These are phyloP conservation scores for Pantelozetes paolii DNA, from an alignment of 2,888 invertebrate genomes.

Conservation along the genomic window DNA sequence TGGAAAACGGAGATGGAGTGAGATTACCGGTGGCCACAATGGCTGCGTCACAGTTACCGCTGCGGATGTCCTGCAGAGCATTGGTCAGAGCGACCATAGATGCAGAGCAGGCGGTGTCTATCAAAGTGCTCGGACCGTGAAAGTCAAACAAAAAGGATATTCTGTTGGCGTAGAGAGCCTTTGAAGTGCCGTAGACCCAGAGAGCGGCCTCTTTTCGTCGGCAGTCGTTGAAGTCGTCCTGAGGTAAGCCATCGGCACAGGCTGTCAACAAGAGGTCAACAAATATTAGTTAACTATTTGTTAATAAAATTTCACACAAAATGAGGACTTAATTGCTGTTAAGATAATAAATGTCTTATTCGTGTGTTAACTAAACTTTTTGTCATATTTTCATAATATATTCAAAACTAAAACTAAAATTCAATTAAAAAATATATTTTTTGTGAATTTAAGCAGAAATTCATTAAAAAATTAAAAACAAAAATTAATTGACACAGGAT, in stretches of 20 bases:
- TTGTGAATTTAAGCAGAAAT: too few species aligned
- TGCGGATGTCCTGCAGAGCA: slow-evolving; percentile 71
- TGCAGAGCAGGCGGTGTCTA: slow-evolving; percentile 97
- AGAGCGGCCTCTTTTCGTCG: slow-evolving; percentile 39
- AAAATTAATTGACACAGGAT: too few species aligned
- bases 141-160: slow-evolving; percentile 94
- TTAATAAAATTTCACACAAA: background rate
- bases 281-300: background rate
- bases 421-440: too few species aligned
- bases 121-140: slow-evolving; percentile 83
- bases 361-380: too few species aligned
- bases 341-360: too few species aligned
- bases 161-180: slow-evolving; percentile 85
- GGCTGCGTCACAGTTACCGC: slow-evolving; percentile 88
- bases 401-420: too few species aligned
- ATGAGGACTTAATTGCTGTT: background rate
- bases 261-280: background rate
- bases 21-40: slow-evolving; percentile 90
- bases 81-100: slow-evolving; percentile 86
- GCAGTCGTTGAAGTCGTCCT: slow-evolving; percentile 39
- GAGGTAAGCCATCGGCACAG: slow-evolving; percentile 39
- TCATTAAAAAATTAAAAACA: too few species aligned
- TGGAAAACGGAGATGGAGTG: slow-evolving; percentile 79
- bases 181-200: slow-evolving; percentile 64
- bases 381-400: too few species aligned